Conservation (phyloP, 2,113 vertebrate species). For the Osmerus mordax region DNA sequence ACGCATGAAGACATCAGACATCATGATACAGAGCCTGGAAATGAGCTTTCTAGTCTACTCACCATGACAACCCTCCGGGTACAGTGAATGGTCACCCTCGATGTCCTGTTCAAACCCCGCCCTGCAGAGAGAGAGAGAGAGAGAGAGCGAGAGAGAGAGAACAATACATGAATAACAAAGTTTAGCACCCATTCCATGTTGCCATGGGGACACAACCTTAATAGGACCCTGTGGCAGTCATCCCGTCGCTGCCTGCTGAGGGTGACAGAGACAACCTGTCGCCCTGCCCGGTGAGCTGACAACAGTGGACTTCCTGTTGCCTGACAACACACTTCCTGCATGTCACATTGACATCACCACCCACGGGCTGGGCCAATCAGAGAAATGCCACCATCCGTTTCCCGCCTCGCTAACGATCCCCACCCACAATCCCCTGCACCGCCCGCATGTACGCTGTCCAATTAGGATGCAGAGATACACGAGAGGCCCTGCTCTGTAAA, state of each 20-base stretch:
- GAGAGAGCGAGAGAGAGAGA: neutral
- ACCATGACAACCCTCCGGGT: constrained; percentile 65
- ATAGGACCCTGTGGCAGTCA: constrained; percentile 2
- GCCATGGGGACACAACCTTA: neutral
- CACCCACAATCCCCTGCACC: neutral
- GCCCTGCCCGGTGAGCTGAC: neutral
- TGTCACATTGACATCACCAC: neutral
- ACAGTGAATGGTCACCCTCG: constrained; percentile 31
- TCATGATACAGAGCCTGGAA: neutral
- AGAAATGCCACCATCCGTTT: neutral
- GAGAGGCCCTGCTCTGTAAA: neutral
- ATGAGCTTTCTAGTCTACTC: constrained; percentile 12
- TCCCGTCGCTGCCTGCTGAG: neutral
- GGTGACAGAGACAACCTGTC: neutral
- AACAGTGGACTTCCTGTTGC: neutral
- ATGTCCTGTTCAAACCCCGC: constrained; percentile 61
- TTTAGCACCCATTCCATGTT: neutral
- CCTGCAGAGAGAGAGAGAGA: constrained; percentile 38
- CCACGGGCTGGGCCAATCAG: neutral
- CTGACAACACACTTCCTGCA: neutral
- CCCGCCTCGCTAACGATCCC: neutral
- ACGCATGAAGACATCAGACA: neutral
- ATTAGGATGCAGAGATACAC: neutral
- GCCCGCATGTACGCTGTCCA: neutral
- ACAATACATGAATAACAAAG: neutral